A percentile compares a stretch with the other conserved stretches of the same genome.
Conservation (phyloP, 2,888 invertebrate species). For the Listrodromus nycthemerus region DNA sequence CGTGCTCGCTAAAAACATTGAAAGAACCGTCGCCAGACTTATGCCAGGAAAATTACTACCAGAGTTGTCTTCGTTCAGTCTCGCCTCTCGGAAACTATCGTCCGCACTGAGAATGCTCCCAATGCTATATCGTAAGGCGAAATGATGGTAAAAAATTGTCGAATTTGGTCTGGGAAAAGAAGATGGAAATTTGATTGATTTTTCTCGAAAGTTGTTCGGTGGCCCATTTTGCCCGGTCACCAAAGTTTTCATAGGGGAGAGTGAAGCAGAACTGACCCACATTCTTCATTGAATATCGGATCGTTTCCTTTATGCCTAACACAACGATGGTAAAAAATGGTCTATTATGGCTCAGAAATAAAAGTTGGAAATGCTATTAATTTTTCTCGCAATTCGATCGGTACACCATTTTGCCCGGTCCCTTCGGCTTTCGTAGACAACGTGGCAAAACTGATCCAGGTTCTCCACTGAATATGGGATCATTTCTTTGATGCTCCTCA, state of each 20-base stretch:
- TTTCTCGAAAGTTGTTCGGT: constrained; percentile 3
- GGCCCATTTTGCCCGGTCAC: no score
- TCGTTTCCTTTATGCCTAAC: no score
- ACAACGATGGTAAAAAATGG: no score
- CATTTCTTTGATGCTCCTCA: neutral
- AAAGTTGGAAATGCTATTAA: neutral
- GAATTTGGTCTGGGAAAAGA: no score
- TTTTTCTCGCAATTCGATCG: constrained; percentile 2
- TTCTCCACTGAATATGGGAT: neutral
- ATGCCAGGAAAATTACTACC: constrained; percentile 54
- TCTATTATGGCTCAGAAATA: no score
- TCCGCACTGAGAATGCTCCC: constrained; percentile 43
- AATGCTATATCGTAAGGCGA: neutral
- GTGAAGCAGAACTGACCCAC: neutral
- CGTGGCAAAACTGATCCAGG: neutral
- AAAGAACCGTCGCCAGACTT: constrained; percentile 60
- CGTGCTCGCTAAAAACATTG: constrained; percentile 55
- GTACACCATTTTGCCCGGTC: no score
- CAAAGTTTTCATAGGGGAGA: neutral
- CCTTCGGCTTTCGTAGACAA: neutral
- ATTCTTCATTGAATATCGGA: neutral
- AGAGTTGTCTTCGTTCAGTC: constrained; percentile 54
- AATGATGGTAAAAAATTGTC: neutral
- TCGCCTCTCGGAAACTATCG: constrained; percentile 53
- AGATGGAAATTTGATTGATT: neutral